These are phyloP conservation scores for Caenorhabditis sp. DNA, from an alignment of 2,888 invertebrate species.

Conservation along the genomic window DNA sequence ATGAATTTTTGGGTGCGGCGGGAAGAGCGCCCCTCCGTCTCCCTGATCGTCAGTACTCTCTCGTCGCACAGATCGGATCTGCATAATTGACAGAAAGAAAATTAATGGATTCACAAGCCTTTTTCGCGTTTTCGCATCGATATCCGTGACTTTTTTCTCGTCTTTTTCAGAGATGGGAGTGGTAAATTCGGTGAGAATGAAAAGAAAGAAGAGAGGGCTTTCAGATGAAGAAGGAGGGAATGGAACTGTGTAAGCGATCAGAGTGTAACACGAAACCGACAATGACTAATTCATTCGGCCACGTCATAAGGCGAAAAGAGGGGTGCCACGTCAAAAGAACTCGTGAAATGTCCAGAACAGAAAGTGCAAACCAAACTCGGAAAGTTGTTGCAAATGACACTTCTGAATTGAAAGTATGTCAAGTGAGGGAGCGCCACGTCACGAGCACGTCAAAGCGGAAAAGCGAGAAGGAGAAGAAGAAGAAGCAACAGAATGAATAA, in stretches of 20 bases:
- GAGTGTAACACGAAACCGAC: too few species aligned
- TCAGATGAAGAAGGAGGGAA: neutral
- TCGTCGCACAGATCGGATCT: neutral
- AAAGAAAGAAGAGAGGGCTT: neutral
- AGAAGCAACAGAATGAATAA: neutral
- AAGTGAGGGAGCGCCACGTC: slow-evolving; percentile 1
- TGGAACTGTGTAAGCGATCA: too few species aligned
- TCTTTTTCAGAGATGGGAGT: neutral
- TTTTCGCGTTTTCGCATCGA: neutral
- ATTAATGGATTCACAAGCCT: slow-evolving; percentile 6
- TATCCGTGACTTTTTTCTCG: slow-evolving; percentile 37
- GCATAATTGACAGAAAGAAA: slow-evolving; percentile 19
- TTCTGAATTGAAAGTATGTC: neutral
- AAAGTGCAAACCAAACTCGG: too few species aligned
- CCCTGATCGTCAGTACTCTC: neutral
- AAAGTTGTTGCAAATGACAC: too few species aligned
- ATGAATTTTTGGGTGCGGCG: slow-evolving; percentile 39
- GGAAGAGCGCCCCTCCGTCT: neutral
- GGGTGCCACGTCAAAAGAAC: too few species aligned
- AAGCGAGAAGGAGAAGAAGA: neutral
- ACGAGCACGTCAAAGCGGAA: neutral
- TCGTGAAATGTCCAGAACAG: too few species aligned
- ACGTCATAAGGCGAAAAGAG: too few species aligned
- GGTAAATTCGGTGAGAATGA: neutral
- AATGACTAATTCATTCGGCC: too few species aligned